Percentiles rank a stretch among this genome's conserved stretches.
These are phyloP conservation scores for Polyommatus icarus DNA, from an alignment of 2,888 invertebrate genomes.

Conservation along the genomic window DNA sequence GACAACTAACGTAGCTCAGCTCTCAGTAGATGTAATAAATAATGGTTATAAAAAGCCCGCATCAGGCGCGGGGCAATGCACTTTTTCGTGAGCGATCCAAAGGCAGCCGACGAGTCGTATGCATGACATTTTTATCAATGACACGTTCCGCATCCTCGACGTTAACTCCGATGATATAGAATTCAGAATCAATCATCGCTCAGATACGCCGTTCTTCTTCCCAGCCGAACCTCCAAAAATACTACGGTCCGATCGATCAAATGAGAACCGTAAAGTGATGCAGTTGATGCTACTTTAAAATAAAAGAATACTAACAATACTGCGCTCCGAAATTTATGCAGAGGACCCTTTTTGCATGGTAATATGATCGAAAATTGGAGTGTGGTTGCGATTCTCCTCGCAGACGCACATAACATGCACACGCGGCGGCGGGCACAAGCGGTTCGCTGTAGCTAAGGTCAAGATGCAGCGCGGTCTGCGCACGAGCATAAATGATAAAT, in stretches of 20 bases:
- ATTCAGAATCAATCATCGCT: constrained; percentile 30
- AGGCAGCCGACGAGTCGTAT: constrained; percentile 59
- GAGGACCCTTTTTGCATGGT: constrained; percentile 38
- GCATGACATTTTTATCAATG: constrained; percentile 53
- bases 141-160: constrained; percentile 41
- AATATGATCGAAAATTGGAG: constrained; percentile 40
- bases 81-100: constrained; percentile 68
- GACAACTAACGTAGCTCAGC: constrained; percentile 68
- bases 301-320: constrained; percentile 36
- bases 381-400: constrained; percentile 35
- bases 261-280: constrained; percentile 40
- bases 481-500: too few species aligned
- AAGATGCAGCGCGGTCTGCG: constrained; percentile 35
- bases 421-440: constrained; percentile 45
- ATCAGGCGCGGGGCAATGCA: constrained; percentile 67
- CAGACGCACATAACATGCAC: constrained; percentile 46
- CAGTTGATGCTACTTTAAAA: constrained; percentile 41
- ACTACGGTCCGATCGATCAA: constrained; percentile 29
- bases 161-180: constrained; percentile 34
- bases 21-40: constrained; percentile 61
- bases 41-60: constrained; percentile 56
- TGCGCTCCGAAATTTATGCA: constrained; percentile 20
- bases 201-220: constrained; percentile 34
- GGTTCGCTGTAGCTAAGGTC: constrained; percentile 51
- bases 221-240: constrained; percentile 23